phyloP scores from a whole-genome alignment of 2,113 vertebrate genomes.

The Lynx canadensis region DNA sequence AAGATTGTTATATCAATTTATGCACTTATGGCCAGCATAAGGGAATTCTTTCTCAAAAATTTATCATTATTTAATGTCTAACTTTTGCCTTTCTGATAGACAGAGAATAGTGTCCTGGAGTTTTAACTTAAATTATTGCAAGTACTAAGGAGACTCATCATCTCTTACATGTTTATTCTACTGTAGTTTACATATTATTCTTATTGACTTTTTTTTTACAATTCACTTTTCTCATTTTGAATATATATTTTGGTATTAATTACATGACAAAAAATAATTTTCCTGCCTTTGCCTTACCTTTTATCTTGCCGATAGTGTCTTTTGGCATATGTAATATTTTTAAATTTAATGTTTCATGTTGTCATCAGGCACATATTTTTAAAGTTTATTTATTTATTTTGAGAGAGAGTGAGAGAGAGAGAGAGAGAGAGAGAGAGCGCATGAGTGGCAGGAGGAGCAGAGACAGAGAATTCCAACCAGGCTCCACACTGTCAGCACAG shows the following conservation, averaged over 20 bases:
- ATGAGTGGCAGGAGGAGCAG: too few relatives aligned
- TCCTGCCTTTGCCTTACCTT: neutral
- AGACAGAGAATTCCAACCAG: too few relatives aligned
- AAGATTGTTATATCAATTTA: neutral
- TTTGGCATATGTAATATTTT: neutral
- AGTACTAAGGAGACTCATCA: neutral
- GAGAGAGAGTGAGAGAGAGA: too few relatives aligned
- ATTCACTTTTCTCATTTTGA: neutral
- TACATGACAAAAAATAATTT: neutral
- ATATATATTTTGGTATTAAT: neutral
- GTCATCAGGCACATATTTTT: neutral
- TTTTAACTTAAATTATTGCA: neutral
- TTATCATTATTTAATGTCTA: neutral
- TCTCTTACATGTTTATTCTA: neutral
- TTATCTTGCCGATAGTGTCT: neutral
- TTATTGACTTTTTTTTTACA: neutral
- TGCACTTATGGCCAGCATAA: neutral
- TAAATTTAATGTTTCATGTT: neutral
- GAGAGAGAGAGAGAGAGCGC: too few relatives aligned
- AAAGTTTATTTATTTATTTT: neutral
- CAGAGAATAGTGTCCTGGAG: neutral
- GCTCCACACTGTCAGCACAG: too few relatives aligned
- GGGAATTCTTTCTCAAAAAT: neutral
- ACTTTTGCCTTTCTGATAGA: neutral
- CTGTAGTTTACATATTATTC: neutral